These are phyloP conservation scores for Ernsta delagoae DNA, from an alignment of 2,888 invertebrate species.

Conservation along the genomic window DNA sequence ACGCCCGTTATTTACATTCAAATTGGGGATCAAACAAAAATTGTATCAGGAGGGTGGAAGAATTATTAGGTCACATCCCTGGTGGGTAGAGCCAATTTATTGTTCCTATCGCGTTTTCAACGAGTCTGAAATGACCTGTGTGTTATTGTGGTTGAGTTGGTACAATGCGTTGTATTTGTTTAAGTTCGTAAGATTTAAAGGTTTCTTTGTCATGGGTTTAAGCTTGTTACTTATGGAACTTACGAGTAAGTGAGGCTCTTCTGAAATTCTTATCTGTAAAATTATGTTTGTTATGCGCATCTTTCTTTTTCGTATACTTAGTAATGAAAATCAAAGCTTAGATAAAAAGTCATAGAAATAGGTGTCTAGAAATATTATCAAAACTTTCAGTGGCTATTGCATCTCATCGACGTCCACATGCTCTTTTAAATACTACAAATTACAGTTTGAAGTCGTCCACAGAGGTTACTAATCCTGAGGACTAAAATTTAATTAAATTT, in stretches of 20 bases:
- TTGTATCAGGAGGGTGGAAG: constrained; percentile 7
- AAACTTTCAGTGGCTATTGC: too few species aligned
- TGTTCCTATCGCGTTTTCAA: not conserved
- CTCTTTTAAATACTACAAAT: not conserved
- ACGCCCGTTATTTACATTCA: constrained; percentile 29
- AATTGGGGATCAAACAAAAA: constrained; percentile 29
- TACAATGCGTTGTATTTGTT: not conserved
- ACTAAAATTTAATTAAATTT: not conserved
- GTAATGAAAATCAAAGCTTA: too few species aligned
- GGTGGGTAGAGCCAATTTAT: constrained; percentile 7
- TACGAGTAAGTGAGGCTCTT: too few species aligned
- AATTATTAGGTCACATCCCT: constrained; percentile 26
- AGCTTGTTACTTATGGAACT: too few species aligned
- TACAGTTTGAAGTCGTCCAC: not conserved
- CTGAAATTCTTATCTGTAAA: too few species aligned
- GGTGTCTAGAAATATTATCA: too few species aligned
- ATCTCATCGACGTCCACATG: too few species aligned
- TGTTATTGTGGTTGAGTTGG: not conserved
- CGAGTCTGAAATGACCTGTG: not conserved
- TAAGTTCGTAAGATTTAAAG: too few species aligned
- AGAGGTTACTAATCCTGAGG: not conserved
- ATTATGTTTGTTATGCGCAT: too few species aligned
- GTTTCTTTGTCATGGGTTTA: too few species aligned
- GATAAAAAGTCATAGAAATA: too few species aligned
- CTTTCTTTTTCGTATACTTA: too few species aligned